A percentile compares a stretch with the other conserved stretches of the same genome.
These are phyloP conservation scores for Arctopsyche grandis DNA, from an alignment of 1,140 invertebrate species.

Conservation along the genomic window DNA sequence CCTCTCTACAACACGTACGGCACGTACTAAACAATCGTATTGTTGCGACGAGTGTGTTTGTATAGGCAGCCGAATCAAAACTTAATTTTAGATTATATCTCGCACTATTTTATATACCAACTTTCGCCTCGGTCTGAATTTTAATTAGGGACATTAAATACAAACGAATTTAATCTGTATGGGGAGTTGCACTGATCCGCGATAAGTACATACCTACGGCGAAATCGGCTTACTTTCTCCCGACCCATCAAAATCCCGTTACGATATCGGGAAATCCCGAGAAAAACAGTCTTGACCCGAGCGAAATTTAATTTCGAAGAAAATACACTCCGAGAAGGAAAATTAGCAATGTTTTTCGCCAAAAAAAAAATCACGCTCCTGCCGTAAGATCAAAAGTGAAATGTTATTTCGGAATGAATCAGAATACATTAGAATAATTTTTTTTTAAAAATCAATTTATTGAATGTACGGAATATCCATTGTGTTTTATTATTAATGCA, in stretches of 20 bases:
- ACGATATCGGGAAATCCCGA: constrained; percentile 19
- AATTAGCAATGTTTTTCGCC: neutral
- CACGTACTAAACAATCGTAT: no score
- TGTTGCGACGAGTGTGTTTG: no score
- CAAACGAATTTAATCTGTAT: neutral
- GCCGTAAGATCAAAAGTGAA: no score
- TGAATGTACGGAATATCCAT: no score
- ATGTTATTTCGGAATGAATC: no score
- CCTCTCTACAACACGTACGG: neutral
- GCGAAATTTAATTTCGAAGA: constrained; percentile 23
- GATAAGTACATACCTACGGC: constrained; percentile 19
- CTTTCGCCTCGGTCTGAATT: neutral
- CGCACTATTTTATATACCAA: neutral
- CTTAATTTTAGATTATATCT: neutral
- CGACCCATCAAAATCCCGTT: constrained; percentile 21
- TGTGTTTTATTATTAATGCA: no score
- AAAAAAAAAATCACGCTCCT: neutral
- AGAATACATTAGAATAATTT: no score
- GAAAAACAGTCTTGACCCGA: constrained; percentile 22
- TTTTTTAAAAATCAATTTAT: no score
- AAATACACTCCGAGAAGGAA: neutral
- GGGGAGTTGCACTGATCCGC: constrained; percentile 7
- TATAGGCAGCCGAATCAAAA: neutral
- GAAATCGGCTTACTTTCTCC: constrained; percentile 17
- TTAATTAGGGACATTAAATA: neutral